These are phyloP conservation scores for Electrona antarctica DNA, from an alignment of 2,113 vertebrate genomes.

Conservation along the genomic window DNA sequence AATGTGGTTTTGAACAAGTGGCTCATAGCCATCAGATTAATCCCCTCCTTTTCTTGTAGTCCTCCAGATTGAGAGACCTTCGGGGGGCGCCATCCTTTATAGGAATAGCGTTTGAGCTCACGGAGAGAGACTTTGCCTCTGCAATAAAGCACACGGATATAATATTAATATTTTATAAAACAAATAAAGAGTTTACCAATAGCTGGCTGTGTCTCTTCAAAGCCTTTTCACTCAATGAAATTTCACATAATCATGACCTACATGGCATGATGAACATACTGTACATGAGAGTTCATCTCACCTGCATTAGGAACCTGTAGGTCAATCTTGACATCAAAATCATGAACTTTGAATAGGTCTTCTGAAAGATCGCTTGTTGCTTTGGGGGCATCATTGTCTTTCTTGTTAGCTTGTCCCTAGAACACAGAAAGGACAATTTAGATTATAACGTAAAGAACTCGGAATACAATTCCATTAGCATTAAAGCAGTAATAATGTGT, in stretches of 20 bases:
- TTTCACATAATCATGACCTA: too few relatives aligned
- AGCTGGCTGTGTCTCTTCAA: too few relatives aligned
- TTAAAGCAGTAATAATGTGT: too few relatives aligned
- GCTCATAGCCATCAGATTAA: slow-evolving; percentile 86
- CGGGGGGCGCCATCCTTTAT: slow-evolving; percentile 97
- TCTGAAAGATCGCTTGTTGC: slow-evolving; percentile 95
- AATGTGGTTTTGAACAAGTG: slow-evolving; percentile 39
- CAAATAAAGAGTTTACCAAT: not conserved
- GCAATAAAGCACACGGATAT: slow-evolving; percentile 35
- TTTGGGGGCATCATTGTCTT: slow-evolving; percentile 93
- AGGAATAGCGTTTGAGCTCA: slow-evolving; percentile 94
- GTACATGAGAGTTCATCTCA: slow-evolving; percentile 56
- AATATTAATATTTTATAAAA: not conserved
- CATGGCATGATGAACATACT: not conserved
- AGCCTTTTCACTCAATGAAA: too few relatives aligned
- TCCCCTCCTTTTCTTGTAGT: slow-evolving; percentile 98
- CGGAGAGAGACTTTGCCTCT: slow-evolving; percentile 97
- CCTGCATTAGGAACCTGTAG: slow-evolving; percentile 98
- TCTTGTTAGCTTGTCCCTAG: slow-evolving; percentile 81
- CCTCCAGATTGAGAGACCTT: slow-evolving; percentile 96
- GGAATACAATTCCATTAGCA: too few relatives aligned
- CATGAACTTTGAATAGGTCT: slow-evolving; percentile 98
- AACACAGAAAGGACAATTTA: slow-evolving; percentile 14
- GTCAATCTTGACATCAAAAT: slow-evolving; percentile 99
- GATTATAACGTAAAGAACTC: not conserved